These are phyloP conservation scores for Podarcis raffonei DNA, from an alignment of 2,113 vertebrate species.

Conservation along the genomic window DNA sequence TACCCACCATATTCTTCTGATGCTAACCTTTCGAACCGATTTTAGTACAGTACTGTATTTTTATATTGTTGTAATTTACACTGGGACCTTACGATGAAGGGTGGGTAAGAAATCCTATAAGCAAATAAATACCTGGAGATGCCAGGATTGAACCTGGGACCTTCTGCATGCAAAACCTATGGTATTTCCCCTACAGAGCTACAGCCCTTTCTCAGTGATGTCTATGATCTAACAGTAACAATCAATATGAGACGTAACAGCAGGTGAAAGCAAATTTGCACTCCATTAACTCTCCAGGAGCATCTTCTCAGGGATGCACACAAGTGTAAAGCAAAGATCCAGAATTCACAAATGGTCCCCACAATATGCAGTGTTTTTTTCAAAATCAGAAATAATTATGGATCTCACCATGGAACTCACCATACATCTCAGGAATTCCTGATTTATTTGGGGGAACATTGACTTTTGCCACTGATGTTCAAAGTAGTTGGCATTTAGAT, in stretches of 20 bases:
- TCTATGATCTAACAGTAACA: background rate
- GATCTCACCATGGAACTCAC: background rate
- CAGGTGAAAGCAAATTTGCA: background rate
- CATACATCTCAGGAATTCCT: background rate
- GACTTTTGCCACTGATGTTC: conserved; percentile 53
- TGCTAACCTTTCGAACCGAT: too few species aligned
- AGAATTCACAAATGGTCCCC: conserved; percentile 32
- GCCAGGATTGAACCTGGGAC: background rate
- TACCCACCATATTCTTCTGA: too few species aligned
- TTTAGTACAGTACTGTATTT: background rate
- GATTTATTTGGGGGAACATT: conserved; percentile 41
- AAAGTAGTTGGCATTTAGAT: conserved; percentile 47
- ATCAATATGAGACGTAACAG: background rate
- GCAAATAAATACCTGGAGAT: background rate
- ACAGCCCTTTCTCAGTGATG: too few species aligned
- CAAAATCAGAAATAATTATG: background rate
- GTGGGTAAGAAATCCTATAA: background rate
- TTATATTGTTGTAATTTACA: background rate
- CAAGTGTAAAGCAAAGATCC: conserved; percentile 30
- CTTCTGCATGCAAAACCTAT: too few species aligned
- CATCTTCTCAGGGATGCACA: conserved; percentile 16
- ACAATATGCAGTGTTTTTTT: background rate
- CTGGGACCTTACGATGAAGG: background rate
- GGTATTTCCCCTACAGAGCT: too few species aligned
- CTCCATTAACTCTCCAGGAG: background rate